Conservation (phyloP, 2,113 vertebrate genomes). For the Phoxinus phoxinus region DNA sequence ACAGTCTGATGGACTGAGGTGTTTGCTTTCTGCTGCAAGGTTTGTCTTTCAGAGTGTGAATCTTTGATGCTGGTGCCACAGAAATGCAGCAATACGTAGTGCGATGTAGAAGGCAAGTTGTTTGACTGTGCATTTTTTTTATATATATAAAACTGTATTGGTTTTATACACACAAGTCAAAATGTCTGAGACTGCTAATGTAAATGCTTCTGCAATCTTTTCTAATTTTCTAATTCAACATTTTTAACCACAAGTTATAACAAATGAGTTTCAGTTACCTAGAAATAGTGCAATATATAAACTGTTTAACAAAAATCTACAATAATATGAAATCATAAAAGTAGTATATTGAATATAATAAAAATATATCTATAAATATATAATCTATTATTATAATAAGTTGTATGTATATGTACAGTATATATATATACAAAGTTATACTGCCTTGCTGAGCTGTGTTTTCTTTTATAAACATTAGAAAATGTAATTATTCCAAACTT, state of each 20-base stretch:
- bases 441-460: not conserved
- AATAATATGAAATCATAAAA: not conserved
- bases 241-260: not conserved
- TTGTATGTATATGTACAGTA: not conserved
- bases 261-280: not conserved
- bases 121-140: not conserved
- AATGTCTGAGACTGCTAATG: not conserved
- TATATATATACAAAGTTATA: not conserved
- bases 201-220: not conserved
- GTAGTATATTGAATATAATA: not conserved
- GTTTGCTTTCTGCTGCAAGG: conserved; percentile 7
- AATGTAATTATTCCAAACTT: no score
- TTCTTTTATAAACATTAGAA: no score
- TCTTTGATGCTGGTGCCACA: not conserved
- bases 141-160: not conserved
- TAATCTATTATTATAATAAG: not conserved
- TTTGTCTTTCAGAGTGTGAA: not conserved
- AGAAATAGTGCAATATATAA: not conserved
- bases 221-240: not conserved
- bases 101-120: not conserved
- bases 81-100: not conserved
- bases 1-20: not conserved
- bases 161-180: not conserved
- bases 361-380: not conserved
- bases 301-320: not conserved